Base-by-base conservation (phyloP, 1,140 invertebrate genomes). In the Zelostemma sp. region DNA sequence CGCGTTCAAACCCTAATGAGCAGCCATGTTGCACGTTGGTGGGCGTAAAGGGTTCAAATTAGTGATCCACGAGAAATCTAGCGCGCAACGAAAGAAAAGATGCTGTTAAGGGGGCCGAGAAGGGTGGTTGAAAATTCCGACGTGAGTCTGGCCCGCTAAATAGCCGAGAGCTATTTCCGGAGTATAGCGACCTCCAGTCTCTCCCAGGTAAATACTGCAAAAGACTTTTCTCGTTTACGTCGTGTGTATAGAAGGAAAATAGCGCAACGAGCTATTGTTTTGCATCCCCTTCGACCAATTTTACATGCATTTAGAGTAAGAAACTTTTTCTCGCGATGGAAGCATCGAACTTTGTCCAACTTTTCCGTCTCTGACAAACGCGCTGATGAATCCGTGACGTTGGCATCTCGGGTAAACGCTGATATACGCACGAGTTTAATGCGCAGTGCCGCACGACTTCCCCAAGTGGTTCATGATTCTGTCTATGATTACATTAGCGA, bases 101-200 rank as follows among this genome's bases (percentile, higher is more conserved):
- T n/a, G n/a, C n/a, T n/a, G n/a, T n/a, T n/a, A 28, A 28, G 3
- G 25, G 3, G 3, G 25, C 25, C 25, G 8, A 28, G 8, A 8
- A 43, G 48, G 65, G 41, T 12, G 25, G 56, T 67, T 12, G 19
- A 70, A 63, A 49, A 59, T 58, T 46, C 50, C 59, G 33, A 54
- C 56, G 63, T 57, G 49, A 67, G 60, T 70, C 55, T 68, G 50
- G 68, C 72, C 54, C 63, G 48, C 63, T 73, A 76, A 76, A 76
- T 70, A 71, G 67, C 72, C 74, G 55, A 61, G 62, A 76, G 74
- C 68, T 75, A 75, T 76, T 74, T 76, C 54, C 68, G 60, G 61
- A 51, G 31, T n/a, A n/a, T 61, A 68, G 60, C 60, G 47, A 65
- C 41, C 65, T 77, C 67, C 70, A 59, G 54, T 59, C 55, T 67